A percentile compares a stretch with the other conserved stretches of the same genome.
Evolutionary conservation across 2,113 vertebrate species (phyloP).

Genomic region (Heterotis niloticus): DNA sequence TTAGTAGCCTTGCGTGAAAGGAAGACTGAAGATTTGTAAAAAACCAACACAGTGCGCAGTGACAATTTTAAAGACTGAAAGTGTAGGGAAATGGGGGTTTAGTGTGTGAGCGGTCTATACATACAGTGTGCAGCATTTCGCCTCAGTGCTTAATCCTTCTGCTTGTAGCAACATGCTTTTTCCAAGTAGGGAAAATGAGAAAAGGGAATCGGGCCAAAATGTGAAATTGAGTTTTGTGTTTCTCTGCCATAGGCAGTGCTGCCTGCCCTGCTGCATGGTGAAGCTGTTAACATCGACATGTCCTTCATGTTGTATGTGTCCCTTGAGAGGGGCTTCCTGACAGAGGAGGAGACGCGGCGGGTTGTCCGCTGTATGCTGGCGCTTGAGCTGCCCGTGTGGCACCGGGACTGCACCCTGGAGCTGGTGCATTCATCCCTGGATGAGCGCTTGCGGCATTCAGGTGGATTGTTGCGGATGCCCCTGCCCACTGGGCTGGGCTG

Average conservation of each 20-base stretch:
- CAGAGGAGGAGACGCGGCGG: constrained; percentile 55
- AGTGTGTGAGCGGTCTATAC: no score
- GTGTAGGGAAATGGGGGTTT: no score
- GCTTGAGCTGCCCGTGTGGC: constrained; percentile 73
- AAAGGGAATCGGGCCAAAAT: no score
- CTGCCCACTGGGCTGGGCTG: constrained; percentile 65
- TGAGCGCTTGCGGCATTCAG: constrained; percentile 69
- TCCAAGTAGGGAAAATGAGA: no score
- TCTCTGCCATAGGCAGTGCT: constrained; percentile 59
- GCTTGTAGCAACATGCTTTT: no score
- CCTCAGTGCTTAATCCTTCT: no score
- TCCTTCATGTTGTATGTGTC: constrained; percentile 74
- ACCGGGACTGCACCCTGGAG: constrained; percentile 57
- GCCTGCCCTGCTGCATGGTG: constrained; percentile 70
- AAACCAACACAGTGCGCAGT: no score
- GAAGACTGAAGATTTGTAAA: no score
- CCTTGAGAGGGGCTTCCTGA: constrained; percentile 52
- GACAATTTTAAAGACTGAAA: no score
- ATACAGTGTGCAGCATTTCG: no score
- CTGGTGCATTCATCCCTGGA: constrained; percentile 64
- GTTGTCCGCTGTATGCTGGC: constrained; percentile 70
- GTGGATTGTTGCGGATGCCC: constrained; percentile 66
- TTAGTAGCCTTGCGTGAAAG: no score
- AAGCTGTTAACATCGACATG: constrained; percentile 77
- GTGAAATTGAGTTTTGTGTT: no score